A percentile compares a stretch with the other conserved stretches of the same genome.
These are phyloP conservation scores for Hetaerina titia DNA, from an alignment of 2,888 invertebrate genomes.

Conservation along the genomic window DNA sequence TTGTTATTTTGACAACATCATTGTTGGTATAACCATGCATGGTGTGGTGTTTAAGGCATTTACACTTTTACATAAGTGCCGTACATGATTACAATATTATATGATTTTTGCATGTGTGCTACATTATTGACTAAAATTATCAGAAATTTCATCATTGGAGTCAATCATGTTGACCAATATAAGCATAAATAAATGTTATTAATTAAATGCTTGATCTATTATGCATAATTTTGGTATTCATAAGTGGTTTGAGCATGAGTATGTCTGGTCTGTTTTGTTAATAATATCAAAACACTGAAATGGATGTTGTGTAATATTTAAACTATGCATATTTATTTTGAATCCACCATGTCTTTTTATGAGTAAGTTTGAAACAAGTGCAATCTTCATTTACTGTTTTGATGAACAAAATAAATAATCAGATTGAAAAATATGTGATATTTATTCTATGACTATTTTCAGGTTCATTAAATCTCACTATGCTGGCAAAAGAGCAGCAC, in stretches of 20 bases:
- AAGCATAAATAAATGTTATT: not conserved
- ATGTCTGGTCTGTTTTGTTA: not conserved
- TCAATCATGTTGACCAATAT: not conserved
- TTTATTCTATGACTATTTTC: conserved; percentile 73
- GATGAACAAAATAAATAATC: not conserved
- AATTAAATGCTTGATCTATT: not conserved
- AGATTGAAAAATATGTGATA: not conserved
- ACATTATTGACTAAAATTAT: not conserved
- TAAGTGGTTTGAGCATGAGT: not conserved
- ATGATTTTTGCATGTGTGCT: not conserved
- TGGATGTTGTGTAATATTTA: no score
- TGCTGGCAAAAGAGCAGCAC: conserved; percentile 86
- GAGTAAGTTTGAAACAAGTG: not conserved
- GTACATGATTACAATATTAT: not conserved
- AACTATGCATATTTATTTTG: not conserved
- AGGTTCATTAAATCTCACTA: conserved; percentile 92
- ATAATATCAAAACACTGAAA: no score
- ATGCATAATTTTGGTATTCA: not conserved
- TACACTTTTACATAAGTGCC: not conserved
- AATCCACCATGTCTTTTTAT: no score
- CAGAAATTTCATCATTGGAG: not conserved
- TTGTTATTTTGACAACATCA: not conserved
- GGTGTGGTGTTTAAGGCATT: not conserved
- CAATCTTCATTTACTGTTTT: not conserved
- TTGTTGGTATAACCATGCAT: not conserved